Evolutionary conservation across 2,888 invertebrate genomes (phyloP), one percentile per base, ranked within the genome.

Genomic region (Nymphalis urticae): DNA sequence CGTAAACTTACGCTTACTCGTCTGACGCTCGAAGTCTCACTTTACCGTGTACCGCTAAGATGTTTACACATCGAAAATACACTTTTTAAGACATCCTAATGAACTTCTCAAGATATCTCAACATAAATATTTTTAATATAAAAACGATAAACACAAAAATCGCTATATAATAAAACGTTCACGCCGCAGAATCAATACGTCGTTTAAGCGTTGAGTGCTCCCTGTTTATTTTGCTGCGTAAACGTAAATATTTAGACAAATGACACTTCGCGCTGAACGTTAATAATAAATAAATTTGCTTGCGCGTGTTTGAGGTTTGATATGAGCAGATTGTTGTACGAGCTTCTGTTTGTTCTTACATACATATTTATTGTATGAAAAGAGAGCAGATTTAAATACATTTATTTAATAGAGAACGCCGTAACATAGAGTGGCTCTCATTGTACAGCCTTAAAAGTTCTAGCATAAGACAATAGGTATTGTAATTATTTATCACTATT

Each of bases 111-210:
- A 32, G 27, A 32, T 6, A 6, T 32, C 27, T 32, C 5, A 32
- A 32, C 5, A 50, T 50, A 19, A 19, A 54, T 54, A 21, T 21
- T 6, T 56, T 32, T n/a, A 32, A 21, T 27, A 48, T 32, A 56
- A 48, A 54, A 62, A 66, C 54, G 48, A 47, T 24, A 54, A 62
- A 62, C 56, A n/a, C 36, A 32, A 48, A 61, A 36, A 62, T 62
- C 32, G 36, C 54, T n/a, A 13, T 66, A 60, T 70, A 70, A 66
- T 58, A 56, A 32, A 24, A 48, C 42, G 42, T 64, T 61, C 17
- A 48, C 66, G 66, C 58, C 65, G 16, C 66, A 66, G 48, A 70
- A 70, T 68, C 70, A 70, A 70, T 64, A 56, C 47, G 60, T 7
- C 60, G 64, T 61, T 62, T 59, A 62, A 48, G 32, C 48, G 48